phyloP scores from a whole-genome alignment of 2,888 invertebrate species.

The Hylaea fasciaria region DNA sequence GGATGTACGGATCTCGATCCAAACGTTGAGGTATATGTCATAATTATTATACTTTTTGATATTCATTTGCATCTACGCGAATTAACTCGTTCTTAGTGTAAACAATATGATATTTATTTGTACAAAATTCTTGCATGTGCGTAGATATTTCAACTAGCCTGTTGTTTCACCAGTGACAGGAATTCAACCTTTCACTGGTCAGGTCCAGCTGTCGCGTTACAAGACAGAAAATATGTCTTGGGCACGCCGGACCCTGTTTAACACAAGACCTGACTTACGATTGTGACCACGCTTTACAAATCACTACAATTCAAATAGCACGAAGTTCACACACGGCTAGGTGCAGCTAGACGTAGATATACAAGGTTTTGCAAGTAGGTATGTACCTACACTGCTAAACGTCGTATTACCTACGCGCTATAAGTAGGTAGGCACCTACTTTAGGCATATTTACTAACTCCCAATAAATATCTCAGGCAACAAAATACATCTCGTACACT shows the following conservation, averaged over 20 bases:
- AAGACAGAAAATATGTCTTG: slow-evolving; percentile 27
- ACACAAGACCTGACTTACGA: slow-evolving; percentile 51
- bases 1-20: no score
- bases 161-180: slow-evolving; percentile 1
- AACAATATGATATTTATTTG: no score
- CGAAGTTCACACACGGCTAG: slow-evolving; percentile 41
- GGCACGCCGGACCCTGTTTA: slow-evolving; percentile 32
- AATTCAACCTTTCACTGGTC: slow-evolving; percentile 15
- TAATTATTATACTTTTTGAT: no score
- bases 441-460: slow-evolving; percentile 76
- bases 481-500: slow-evolving; percentile 83
- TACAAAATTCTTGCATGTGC: neutral
- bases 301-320: slow-evolving; percentile 57
- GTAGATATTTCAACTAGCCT: neutral
- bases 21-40: no score
- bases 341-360: neutral
- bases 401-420: no score
- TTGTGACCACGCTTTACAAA: slow-evolving; percentile 55
- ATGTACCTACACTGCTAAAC: no score
- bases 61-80: no score
- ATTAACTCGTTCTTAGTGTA: no score
- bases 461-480: slow-evolving; percentile 81
- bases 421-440: neutral
- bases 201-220: slow-evolving; percentile 32
- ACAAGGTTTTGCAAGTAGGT: no score